Evolutionary conservation across 2,113 vertebrate genomes (phyloP).

Genomic region (Pteronura brasiliensis): DNA sequence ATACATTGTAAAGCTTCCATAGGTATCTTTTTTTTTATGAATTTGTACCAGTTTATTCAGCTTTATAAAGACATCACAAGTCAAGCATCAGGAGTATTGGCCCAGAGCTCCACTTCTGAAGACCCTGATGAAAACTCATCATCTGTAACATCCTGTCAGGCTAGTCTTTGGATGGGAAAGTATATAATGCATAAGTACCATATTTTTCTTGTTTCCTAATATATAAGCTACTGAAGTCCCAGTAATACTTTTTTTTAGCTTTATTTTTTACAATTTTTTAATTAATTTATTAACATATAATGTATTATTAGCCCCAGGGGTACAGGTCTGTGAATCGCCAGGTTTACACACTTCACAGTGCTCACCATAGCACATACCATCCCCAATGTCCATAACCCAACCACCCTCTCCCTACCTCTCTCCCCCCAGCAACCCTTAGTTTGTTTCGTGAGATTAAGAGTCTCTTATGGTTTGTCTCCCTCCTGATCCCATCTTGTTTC

Average conservation of each 20-base stretch:
- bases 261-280: no score
- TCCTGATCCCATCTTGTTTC: no score
- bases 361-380: no score
- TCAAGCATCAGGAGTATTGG: slow-evolving; percentile 92
- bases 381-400: no score
- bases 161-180: slow-evolving; percentile 99
- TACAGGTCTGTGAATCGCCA: no score
- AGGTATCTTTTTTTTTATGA: slow-evolving; percentile 81
- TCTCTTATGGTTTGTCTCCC: no score
- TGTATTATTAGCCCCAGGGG: no score
- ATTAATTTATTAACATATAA: no score
- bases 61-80: slow-evolving; percentile 96
- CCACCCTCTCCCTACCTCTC: no score
- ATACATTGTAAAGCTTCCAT: neutral
- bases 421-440: no score
- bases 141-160: slow-evolving; percentile 91
- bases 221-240: neutral
- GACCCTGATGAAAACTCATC: slow-evolving; percentile 83
- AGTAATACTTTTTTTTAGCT: neutral
- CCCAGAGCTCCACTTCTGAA: slow-evolving; percentile 82
- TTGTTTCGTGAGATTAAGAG: no score
- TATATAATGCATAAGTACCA: slow-evolving; percentile 60
- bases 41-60: slow-evolving; percentile 98
- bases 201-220: neutral
- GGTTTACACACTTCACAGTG: no score